Evolutionary conservation across 2,113 vertebrate genomes (phyloP), one percentile per base, ranked within the genome.

Genomic region (Scytalopus superciliaris): DNA sequence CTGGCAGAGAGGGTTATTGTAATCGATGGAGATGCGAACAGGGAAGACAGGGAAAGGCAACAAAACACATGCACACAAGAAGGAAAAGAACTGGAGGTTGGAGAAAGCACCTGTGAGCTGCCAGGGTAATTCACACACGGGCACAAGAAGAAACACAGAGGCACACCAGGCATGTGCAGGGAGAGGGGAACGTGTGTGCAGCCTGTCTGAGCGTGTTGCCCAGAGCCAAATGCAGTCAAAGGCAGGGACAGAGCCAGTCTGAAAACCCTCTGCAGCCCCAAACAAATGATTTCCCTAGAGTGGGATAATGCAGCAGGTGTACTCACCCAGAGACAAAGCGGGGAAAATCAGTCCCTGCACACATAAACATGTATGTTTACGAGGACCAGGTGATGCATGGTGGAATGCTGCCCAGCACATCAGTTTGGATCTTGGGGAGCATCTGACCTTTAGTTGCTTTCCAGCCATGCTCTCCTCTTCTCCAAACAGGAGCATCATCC

Each of bases 361-460:
- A 17, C 7, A 1, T 12, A 19, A 0, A 25, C 3, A 7, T 22
- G 11, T 10, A 19, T 25, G 28, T 35, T 44, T 16, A 7, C 0
- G 0, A 64, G 56, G 55, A 74, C 19, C 23, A 21, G 12, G 39
- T 0, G 0, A 24, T 35, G 21, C 25, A 4, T 0, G 0, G 16
- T 4, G 49, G 59, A 37, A 44, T 7, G 3, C 37, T 69, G 55
- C 53, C 68, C 5, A 6, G 62, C 24, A 8, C 18, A 15, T 44
- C 67, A 19, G 19, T 73, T 80, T 66, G 81, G 78, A 27, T 45
- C 12, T 13, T 1, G 9, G 35, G 47, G 19, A 59, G 9, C 30
- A 33, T 19, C 2, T 12, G 37, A 35, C 14, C 10, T 50, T 73
- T 12, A 45, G 40, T 21, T 62, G 59, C 31, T 57, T 60, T 56